phyloP scores from a whole-genome alignment of 2,797 vertebrate genomes.

The Morelia viridis region DNA sequence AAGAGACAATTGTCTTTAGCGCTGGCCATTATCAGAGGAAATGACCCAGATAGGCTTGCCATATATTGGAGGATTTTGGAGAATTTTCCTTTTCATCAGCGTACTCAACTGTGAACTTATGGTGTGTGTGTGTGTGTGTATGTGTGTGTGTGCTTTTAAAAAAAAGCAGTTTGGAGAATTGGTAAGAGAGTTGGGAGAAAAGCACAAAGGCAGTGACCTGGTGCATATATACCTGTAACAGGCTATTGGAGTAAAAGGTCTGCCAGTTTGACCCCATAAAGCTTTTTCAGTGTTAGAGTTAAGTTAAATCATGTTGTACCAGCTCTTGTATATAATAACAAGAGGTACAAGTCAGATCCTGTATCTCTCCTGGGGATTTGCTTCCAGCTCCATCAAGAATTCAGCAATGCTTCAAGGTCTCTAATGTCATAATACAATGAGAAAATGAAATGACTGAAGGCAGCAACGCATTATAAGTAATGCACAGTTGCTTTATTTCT shows the following conservation, averaged over 20 bases:
- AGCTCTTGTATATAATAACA: conserved; percentile 31
- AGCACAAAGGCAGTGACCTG: background rate
- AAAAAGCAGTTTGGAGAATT: background rate
- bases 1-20: background rate
- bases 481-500: conserved; percentile 68
- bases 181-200: background rate
- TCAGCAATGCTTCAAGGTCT: conserved; percentile 51
- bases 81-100: background rate
- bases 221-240: background rate
- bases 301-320: conserved; percentile 33
- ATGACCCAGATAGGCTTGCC: background rate
- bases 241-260: background rate
- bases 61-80: background rate
- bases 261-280: background rate
- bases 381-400: conserved; percentile 55
- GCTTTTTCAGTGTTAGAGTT: background rate
- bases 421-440: conserved; percentile 48
- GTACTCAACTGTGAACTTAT: background rate
- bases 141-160: no score
- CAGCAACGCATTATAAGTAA: conserved; percentile 51
- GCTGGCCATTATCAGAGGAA: background rate
- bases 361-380: conserved; percentile 39
- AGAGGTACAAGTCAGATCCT: conserved; percentile 18
- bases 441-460: conserved; percentile 59
- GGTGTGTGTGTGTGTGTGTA: no score